Conservation (phyloP, 2,797 vertebrate genomes). For the Merluccius polli region DNA sequence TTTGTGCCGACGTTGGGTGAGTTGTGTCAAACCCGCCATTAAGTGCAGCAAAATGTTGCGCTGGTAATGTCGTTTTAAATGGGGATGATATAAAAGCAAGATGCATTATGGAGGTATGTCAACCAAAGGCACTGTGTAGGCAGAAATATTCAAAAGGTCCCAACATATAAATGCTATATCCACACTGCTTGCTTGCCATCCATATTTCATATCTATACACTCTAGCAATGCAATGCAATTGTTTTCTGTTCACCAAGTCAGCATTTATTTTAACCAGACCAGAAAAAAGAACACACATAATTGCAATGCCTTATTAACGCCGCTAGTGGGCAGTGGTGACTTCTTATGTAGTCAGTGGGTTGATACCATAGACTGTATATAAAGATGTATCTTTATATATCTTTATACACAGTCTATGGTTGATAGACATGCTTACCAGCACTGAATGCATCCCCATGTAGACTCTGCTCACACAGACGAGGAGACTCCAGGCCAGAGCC, state of each 20-base stretch:
- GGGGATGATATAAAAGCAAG: not conserved
- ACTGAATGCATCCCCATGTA: conserved; percentile 99
- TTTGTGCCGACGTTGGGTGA: not conserved
- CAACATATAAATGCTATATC: not conserved
- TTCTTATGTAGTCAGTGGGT: not conserved
- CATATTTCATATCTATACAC: no score
- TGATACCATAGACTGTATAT: no score
- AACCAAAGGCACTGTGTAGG: not conserved
- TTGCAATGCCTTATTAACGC: not conserved
- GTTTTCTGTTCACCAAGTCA: no score
- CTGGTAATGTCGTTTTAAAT: not conserved
- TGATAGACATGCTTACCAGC: conserved; percentile 77
- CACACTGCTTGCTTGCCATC: not conserved
- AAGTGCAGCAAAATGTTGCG: not conserved
- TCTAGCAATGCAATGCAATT: no score
- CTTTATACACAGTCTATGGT: no score
- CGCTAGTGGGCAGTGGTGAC: not conserved
- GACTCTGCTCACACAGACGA: conserved; percentile 94
- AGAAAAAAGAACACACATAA: not conserved
- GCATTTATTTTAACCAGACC: no score
- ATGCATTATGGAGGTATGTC: not conserved
- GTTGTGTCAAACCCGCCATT: not conserved
- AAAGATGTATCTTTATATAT: no score
- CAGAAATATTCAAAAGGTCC: conserved; percentile 2
- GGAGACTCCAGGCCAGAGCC: conserved; percentile 85